phyloP scores from a whole-genome alignment of 2,113 vertebrate species.

The Crotalus tigris region DNA sequence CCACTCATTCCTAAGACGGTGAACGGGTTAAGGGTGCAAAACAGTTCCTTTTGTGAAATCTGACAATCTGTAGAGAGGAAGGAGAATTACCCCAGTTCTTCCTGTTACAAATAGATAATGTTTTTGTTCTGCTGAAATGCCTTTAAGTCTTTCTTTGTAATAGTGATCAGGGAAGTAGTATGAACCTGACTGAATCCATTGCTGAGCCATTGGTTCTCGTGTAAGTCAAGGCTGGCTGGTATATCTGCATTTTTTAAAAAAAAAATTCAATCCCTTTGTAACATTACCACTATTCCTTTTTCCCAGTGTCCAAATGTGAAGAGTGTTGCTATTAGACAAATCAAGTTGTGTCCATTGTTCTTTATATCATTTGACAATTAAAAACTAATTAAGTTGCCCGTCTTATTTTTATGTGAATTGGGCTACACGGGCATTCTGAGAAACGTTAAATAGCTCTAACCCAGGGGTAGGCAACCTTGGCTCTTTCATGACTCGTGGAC shows the following conservation, averaged over 20 bases:
- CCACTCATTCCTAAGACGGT: not conserved
- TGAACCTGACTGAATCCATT: not conserved
- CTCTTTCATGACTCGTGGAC: too few relatives aligned
- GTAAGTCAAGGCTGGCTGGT: not conserved
- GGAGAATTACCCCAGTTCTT: too few relatives aligned
- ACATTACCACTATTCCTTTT: not conserved
- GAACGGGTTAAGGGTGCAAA: not conserved
- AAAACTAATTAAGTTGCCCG: not conserved
- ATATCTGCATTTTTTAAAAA: not conserved
- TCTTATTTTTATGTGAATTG: not conserved
- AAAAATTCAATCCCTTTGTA: not conserved
- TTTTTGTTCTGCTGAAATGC: not conserved
- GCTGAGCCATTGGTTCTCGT: not conserved
- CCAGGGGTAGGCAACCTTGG: not conserved
- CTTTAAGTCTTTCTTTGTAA: slow-evolving; percentile 9
- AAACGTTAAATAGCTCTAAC: not conserved
- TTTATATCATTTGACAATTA: not conserved
- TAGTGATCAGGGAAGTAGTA: not conserved
- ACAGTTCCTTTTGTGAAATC: not conserved
- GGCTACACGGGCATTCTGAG: not conserved
- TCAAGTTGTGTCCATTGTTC: not conserved
- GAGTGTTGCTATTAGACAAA: not conserved
- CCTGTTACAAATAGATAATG: not conserved
- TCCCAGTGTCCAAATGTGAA: not conserved
- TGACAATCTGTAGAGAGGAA: not conserved